A percentile compares a stretch with the other conserved stretches of the same genome.
Evolutionary conservation across 2,888 invertebrate species (phyloP).

Genomic region (Julus scanicus): DNA sequence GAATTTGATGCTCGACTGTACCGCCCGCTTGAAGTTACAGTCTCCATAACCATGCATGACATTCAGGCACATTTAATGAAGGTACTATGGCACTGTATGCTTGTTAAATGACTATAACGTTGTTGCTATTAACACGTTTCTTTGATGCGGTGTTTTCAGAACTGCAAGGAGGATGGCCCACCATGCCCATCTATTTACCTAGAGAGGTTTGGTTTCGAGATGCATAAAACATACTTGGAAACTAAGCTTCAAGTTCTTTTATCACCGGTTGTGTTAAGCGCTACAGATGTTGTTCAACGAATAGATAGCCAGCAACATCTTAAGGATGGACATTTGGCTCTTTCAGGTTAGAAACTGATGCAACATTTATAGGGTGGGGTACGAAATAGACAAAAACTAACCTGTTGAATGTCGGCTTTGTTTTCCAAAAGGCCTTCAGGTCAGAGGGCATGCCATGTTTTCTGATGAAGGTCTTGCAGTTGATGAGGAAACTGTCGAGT

Average conservation of each 20-base stretch:
- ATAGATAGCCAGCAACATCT: constrained; percentile 72
- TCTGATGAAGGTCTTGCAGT: constrained; percentile 89
- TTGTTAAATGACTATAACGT: background rate
- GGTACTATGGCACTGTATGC: constrained; percentile 64
- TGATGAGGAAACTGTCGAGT: constrained; percentile 95
- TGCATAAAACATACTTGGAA: constrained; percentile 93
- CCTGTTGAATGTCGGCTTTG: background rate
- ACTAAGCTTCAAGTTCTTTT: constrained; percentile 84
- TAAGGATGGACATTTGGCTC: constrained; percentile 84
- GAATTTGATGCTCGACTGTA: constrained; percentile 86
- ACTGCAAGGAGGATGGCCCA: constrained; percentile 91
- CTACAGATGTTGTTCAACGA: constrained; percentile 64
- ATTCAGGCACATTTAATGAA: constrained; percentile 93
- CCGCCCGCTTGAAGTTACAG: constrained; percentile 89
- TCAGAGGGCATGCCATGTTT: constrained; percentile 96
- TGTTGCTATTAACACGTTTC: constrained; percentile 10
- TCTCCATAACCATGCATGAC: constrained; percentile 93
- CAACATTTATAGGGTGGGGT: background rate
- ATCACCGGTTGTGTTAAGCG: constrained; percentile 83
- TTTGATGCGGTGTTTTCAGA: constrained; percentile 66
- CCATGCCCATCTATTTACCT: constrained; percentile 89
- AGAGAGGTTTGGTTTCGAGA: constrained; percentile 95
- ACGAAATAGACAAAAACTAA: background rate
- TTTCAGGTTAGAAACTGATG: constrained; percentile 71
- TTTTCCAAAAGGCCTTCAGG: constrained; percentile 67